These are phyloP conservation scores for Stegastes partitus DNA, from an alignment of 2,113 vertebrate genomes.

Conservation along the genomic window DNA sequence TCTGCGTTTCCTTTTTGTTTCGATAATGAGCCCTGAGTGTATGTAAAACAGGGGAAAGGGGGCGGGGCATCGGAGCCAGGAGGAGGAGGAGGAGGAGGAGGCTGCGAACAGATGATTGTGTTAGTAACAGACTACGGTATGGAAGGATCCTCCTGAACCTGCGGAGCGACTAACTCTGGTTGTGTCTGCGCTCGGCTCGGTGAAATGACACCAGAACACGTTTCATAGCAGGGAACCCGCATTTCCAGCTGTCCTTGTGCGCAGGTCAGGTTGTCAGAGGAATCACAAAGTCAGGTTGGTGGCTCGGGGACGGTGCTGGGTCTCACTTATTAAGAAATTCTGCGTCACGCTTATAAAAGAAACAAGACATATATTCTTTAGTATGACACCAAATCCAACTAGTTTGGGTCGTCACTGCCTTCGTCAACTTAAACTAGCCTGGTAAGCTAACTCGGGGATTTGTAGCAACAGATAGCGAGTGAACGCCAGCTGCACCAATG, in stretches of 20 bases:
- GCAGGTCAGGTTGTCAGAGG: constrained; percentile 72
- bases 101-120: constrained; percentile 33
- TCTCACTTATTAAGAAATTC: background rate
- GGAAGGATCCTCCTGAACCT: constrained; percentile 19
- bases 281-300: constrained; percentile 82
- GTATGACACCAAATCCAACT: rapidly evolving
- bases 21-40: background rate
- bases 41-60: background rate
- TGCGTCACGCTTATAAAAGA: background rate
- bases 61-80: constrained; percentile 41
- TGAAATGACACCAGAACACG: constrained; percentile 41
- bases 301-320: background rate
- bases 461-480: constrained; percentile 8
- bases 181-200: background rate
- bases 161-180: background rate
- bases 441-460: constrained; percentile 49
- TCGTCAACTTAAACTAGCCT: constrained; percentile 53
- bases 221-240: constrained; percentile 14
- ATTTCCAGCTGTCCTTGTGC: constrained; percentile 51
- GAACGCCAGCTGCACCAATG: constrained; percentile 57
- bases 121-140: background rate
- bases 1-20: background rate
- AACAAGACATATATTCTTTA: background rate
- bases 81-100: constrained; percentile 57
- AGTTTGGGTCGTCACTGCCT: background rate